phyloP scores from a whole-genome alignment of 2,113 vertebrate genomes.

The Rhinopomastus cyanomelas region DNA sequence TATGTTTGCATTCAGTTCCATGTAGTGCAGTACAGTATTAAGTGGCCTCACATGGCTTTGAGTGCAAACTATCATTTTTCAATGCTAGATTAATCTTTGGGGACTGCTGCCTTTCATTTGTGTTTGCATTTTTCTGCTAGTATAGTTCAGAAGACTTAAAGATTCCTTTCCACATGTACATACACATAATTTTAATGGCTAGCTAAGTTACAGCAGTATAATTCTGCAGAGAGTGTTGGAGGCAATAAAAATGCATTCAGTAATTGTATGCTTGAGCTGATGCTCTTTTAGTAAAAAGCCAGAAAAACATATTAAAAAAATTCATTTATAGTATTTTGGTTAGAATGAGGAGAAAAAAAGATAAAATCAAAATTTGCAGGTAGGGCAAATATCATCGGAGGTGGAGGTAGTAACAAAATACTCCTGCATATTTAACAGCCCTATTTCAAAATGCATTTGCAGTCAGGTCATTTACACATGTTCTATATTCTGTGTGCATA shows the following conservation, averaged over 20 bases:
- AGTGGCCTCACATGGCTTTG: background rate
- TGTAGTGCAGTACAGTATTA: background rate
- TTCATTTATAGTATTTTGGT: background rate
- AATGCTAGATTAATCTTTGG: background rate
- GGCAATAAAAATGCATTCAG: background rate
- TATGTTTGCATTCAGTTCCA: background rate
- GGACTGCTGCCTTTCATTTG: background rate
- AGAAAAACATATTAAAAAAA: background rate
- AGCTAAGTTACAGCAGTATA: background rate
- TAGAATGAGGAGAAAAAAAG: background rate
- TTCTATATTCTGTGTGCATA: background rate
- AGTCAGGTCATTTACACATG: conserved; percentile 10
- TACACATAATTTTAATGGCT: background rate
- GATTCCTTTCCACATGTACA: background rate
- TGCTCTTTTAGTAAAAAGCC: background rate
- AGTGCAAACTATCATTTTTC: background rate
- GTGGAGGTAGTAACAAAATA: background rate
- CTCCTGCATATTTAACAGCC: background rate
- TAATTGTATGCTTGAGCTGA: background rate
- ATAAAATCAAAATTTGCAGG: background rate
- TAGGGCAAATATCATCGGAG: background rate
- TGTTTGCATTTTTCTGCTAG: background rate
- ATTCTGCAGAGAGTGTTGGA: background rate
- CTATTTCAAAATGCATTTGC: background rate
- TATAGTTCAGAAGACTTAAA: background rate